Conservation (phyloP, 2,113 vertebrate genomes). For the Anhinga rufa region DNA sequence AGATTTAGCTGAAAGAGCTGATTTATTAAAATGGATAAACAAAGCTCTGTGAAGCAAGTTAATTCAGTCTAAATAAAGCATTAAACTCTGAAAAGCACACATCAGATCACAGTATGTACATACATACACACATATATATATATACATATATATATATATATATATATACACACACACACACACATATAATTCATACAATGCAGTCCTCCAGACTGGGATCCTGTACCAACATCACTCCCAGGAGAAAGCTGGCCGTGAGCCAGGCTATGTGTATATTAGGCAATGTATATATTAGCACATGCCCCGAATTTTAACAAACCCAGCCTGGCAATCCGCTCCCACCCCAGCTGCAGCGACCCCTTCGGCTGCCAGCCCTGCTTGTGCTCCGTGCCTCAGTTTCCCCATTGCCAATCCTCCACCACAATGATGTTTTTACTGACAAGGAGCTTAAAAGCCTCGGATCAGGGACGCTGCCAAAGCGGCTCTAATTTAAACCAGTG, state of each 20-base stretch:
- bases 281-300: neutral
- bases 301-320: neutral
- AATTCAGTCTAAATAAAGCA: conserved; percentile 48
- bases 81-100: neutral
- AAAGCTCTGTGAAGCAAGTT: conserved; percentile 34
- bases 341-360: neutral
- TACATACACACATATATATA: neutral
- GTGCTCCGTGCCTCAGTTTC: neutral
- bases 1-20: conserved; percentile 23
- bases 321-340: neutral
- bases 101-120: neutral
- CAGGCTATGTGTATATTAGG: neutral
- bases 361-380: rapidly evolving
- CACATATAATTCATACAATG: neutral
- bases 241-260: neutral
- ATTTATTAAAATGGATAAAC: conserved; percentile 63
- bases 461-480: neutral
- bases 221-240: neutral
- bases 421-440: neutral
- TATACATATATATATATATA: neutral
- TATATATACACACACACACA: neutral
- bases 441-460: neutral
- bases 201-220: neutral
- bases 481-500: neutral
- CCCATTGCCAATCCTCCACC: neutral